A percentile compares a stretch with the other conserved stretches of the same genome.
These are phyloP conservation scores for Lycopodina hypogea DNA, from an alignment of 37 sponge, comb jelly and placozoan species.

Conservation along the genomic window DNA sequence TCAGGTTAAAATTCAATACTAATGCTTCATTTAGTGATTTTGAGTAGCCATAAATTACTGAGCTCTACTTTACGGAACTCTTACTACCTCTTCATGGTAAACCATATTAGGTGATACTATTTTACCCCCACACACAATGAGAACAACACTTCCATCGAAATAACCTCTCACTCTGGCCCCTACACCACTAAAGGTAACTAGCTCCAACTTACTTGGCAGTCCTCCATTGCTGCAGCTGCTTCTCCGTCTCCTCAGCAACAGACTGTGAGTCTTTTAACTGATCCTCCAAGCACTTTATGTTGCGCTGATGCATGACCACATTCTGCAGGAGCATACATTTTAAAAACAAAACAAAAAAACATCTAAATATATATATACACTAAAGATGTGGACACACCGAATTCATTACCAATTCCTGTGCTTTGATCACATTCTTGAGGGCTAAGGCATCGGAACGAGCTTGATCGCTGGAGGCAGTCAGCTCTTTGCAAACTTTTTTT, in stretches of 20 bases:
- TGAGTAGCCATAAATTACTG: no score
- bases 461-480: neutral
- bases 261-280: slow-evolving; percentile 22
- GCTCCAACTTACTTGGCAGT: slow-evolving; percentile 15
- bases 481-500: slow-evolving; percentile 3
- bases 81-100: no score
- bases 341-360: neutral
- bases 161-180: no score
- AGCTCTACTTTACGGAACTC: no score
- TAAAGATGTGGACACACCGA: neutral
- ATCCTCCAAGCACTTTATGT: slow-evolving; percentile 36
- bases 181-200: no score
- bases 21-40: no score
- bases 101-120: no score
- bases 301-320: slow-evolving; percentile 22
- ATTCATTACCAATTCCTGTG: slow-evolving; percentile 42
- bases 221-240: slow-evolving; percentile 16
- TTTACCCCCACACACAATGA: no score
- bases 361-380: neutral
- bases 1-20: no score
- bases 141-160: no score
- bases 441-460: neutral
- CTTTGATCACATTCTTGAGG: slow-evolving; percentile 28
- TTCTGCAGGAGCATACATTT: slow-evolving; percentile 9
- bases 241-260: slow-evolving; percentile 20